Percentiles rank a stretch among this genome's conserved stretches.
Evolutionary conservation across 2,797 vertebrate species (phyloP).

Genomic region (Iguana delicatissima): DNA sequence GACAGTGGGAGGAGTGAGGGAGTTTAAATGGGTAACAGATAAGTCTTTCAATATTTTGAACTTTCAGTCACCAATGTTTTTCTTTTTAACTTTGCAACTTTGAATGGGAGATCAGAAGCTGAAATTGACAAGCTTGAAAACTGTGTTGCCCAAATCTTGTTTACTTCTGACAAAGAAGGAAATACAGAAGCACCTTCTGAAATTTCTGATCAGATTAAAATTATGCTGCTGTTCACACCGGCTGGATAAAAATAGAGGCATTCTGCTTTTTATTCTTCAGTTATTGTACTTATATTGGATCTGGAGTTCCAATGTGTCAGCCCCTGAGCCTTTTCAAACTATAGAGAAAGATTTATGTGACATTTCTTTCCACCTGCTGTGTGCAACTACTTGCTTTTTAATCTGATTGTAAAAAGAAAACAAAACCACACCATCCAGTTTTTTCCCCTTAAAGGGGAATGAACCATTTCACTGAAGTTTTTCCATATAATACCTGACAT

Average conservation of each 20-base stretch:
- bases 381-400: slow-evolving; percentile 17
- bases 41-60: slow-evolving; percentile 2
- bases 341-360: neutral
- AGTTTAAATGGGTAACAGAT: neutral
- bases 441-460: slow-evolving; percentile 17
- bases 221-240: neutral
- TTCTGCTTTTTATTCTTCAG: neutral
- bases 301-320: neutral
- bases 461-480: neutral
- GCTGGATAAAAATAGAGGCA: slow-evolving; percentile 30
- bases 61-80: neutral
- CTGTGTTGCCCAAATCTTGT: neutral
- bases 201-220: slow-evolving; percentile 19
- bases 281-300: slow-evolving; percentile 29
- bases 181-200: slow-evolving; percentile 16
- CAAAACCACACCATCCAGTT: neutral
- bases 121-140: neutral
- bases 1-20: neutral
- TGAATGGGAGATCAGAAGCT: neutral
- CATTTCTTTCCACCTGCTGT: neutral
- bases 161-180: slow-evolving; percentile 23
- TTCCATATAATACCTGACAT: neutral
- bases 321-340: slow-evolving; percentile 10
- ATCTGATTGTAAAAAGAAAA: neutral
- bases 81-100: neutral